A percentile compares a stretch with the other conserved stretches of the same genome.
phyloP scores from a whole-genome alignment of 2,113 vertebrate species.

The Chaetura pelagica region DNA sequence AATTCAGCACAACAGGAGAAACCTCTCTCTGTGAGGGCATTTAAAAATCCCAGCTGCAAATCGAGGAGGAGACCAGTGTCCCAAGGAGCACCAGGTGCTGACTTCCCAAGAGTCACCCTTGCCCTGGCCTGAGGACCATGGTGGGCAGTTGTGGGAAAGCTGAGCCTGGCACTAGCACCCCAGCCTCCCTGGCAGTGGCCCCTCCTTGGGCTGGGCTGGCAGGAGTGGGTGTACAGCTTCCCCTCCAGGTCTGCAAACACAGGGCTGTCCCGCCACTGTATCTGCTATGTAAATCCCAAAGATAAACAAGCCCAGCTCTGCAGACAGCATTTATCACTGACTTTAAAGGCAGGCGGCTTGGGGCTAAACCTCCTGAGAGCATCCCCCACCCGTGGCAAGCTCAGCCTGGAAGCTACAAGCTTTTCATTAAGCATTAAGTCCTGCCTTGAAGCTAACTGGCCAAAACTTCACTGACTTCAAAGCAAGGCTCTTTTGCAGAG shows the following conservation, averaged over 20 bases:
- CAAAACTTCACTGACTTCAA: neutral
- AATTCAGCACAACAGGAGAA: neutral
- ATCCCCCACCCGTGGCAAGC: neutral
- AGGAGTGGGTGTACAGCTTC: neutral
- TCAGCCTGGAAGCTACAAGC: neutral
- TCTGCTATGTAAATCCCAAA: conserved; percentile 49
- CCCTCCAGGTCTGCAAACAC: neutral
- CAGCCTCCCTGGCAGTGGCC: neutral
- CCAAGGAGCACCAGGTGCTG: fast-evolving
- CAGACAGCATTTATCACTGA: conserved; percentile 64
- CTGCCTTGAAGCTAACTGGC: neutral
- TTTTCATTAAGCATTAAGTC: neutral
- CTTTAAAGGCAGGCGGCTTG: neutral
- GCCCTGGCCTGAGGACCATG: fast-evolving
- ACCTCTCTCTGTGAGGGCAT: fast-evolving
- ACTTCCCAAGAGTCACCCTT: neutral
- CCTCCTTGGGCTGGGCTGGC: neutral
- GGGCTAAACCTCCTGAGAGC: neutral
- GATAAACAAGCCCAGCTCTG: conserved; percentile 46
- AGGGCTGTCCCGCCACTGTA: neutral
- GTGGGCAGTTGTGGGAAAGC: neutral
- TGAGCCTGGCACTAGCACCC: neutral
- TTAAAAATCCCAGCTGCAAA: fast-evolving
- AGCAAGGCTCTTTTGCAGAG: neutral
- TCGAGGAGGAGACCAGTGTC: neutral